These are phyloP conservation scores for Oceanodroma tethys DNA, from an alignment of 2,113 vertebrate species.

Conservation along the genomic window DNA sequence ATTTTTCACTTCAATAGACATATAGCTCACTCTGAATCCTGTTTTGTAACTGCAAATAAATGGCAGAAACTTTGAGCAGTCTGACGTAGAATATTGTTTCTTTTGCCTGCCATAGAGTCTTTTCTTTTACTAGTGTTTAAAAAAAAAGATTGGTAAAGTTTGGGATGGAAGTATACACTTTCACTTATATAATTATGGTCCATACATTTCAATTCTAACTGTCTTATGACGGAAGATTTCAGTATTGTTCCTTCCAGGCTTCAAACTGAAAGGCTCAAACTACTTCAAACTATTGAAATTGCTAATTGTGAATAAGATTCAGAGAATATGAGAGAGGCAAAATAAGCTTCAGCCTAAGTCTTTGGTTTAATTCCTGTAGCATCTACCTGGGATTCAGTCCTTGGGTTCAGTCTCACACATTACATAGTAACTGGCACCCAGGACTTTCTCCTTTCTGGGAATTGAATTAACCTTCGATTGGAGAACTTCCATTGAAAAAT, in stretches of 20 bases:
- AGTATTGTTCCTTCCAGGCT: not conserved
- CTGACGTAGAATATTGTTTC: not conserved
- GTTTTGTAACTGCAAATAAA: not conserved
- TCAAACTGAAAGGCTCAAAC: not conserved
- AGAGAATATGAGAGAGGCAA: not conserved
- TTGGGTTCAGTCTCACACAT: not conserved
- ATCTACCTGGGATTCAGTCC: not conserved
- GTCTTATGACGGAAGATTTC: not conserved
- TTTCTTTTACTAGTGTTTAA: not conserved
- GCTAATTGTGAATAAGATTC: not conserved
- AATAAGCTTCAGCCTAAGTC: not conserved
- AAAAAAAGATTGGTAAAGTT: not conserved
- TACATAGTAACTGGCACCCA: not conserved
- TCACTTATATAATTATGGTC: not conserved
- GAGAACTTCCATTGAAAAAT: not conserved
- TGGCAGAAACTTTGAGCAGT: not conserved
- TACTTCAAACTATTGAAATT: not conserved
- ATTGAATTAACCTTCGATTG: conserved; percentile 4
- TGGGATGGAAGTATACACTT: not conserved
- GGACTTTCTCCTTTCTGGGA: not conserved
- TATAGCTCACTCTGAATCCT: not conserved
- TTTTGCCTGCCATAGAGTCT: not conserved
- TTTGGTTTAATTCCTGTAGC: not conserved
- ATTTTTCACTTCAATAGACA: not conserved
- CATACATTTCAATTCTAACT: not conserved